Conservation (phyloP, 1,140 invertebrate genomes). For the Melanaphis sacchari region DNA sequence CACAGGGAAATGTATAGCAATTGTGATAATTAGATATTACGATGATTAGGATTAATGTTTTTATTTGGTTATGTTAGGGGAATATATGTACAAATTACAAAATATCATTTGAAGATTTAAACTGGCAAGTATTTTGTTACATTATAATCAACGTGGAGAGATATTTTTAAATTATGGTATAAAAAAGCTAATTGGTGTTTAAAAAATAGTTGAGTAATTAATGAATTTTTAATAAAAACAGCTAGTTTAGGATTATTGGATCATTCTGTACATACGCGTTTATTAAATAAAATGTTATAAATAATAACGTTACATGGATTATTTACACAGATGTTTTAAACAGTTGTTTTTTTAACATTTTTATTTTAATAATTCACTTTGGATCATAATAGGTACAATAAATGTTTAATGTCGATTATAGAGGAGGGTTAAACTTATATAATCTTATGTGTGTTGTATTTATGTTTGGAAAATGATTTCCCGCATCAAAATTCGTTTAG, state of each 20-base stretch:
- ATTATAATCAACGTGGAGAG: neutral
- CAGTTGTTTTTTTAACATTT: too few relatives aligned
- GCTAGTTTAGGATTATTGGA: neutral
- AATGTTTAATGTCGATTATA: too few relatives aligned
- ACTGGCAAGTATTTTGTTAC: neutral
- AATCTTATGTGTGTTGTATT: too few relatives aligned
- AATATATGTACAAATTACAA: neutral
- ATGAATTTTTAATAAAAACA: neutral
- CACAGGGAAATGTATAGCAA: neutral
- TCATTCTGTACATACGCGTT: neutral
- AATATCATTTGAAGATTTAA: neutral
- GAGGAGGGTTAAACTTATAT: too few relatives aligned
- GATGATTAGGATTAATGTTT: neutral
- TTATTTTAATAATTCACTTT: too few relatives aligned
- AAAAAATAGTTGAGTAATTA: neutral
- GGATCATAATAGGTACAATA: too few relatives aligned
- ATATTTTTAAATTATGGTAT: neutral
- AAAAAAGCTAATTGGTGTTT: neutral
- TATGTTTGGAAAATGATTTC: too few relatives aligned
- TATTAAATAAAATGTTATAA: neutral
- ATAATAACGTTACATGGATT: neutral
- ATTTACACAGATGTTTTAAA: slow-evolving; percentile 3
- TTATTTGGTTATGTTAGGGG: neutral
- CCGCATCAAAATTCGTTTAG: too few relatives aligned
- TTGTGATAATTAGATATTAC: neutral